Evolutionary conservation across 2,888 invertebrate species (phyloP).

Genomic region (Nesidiocoris tenuis): DNA sequence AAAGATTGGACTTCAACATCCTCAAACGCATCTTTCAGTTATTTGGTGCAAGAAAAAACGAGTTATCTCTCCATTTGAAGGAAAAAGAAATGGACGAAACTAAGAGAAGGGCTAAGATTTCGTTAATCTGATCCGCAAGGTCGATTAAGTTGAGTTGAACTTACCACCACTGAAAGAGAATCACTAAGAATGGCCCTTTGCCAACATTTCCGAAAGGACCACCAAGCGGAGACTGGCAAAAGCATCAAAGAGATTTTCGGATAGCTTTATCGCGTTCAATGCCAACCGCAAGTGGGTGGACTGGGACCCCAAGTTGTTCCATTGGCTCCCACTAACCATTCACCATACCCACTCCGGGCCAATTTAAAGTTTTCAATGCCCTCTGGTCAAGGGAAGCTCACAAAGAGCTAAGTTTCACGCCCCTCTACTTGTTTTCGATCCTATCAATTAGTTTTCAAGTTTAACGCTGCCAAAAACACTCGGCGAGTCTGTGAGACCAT

Average conservation of each 20-base stretch:
- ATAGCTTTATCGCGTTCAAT: not conserved
- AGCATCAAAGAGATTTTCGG: not conserved
- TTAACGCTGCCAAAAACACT: no score
- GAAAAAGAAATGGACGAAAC: not conserved
- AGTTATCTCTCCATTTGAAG: not conserved
- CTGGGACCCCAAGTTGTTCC: not conserved
- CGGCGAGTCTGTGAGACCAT: no score
- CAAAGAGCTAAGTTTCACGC: not conserved
- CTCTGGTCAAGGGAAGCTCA: not conserved
- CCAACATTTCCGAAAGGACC: not conserved
- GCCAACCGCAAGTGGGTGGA: not conserved
- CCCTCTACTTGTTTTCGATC: not conserved
- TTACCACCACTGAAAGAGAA: not conserved
- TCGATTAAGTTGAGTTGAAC: not conserved
- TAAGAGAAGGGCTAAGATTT: not conserved
- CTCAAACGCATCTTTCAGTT: not conserved
- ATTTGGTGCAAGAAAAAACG: not conserved
- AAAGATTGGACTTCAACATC: not conserved
- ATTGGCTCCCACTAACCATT: not conserved
- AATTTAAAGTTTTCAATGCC: not conserved
- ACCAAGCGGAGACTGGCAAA: not conserved
- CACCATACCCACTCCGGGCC: not conserved
- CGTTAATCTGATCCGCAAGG: not conserved
- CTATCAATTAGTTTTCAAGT: no score
- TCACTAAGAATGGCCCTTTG: not conserved